A percentile compares a stretch with the other conserved stretches of the same genome.
Conservation (phyloP, 2,113 vertebrate genomes). For the Chamaea fasciata region DNA sequence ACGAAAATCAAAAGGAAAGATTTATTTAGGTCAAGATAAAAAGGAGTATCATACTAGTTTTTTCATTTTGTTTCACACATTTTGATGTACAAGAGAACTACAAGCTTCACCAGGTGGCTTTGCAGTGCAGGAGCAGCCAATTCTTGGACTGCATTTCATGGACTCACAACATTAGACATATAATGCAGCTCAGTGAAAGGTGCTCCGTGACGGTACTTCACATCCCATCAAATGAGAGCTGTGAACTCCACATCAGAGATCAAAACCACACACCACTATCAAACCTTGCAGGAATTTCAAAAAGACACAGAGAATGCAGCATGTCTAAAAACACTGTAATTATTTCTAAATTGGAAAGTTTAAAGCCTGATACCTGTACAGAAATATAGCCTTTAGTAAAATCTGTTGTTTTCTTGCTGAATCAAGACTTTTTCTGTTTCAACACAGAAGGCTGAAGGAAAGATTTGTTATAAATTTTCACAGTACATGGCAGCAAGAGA, state of each 20-base stretch:
- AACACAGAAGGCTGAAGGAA: background rate
- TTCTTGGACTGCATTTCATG: background rate
- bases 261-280: background rate
- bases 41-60: background rate
- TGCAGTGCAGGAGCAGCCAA: background rate
- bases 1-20: background rate
- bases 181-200: background rate
- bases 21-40: background rate
- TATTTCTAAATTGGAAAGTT: background rate
- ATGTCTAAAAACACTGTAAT: background rate
- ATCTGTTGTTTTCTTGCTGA: background rate
- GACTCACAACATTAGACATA: background rate
- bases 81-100: background rate
- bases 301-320: background rate
- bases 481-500: background rate
- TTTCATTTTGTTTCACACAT: background rate
- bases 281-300: background rate
- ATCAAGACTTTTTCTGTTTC: background rate
- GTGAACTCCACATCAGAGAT: background rate
- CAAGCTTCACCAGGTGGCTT: background rate
- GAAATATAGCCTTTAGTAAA: background rate
- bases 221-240: background rate
- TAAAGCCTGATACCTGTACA: background rate
- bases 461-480: background rate
- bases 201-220: background rate